Percentiles rank a stretch among this genome's conserved stretches.
These are phyloP conservation scores for Colletes gigas DNA, from an alignment of 1,140 invertebrate genomes.

Conservation along the genomic window DNA sequence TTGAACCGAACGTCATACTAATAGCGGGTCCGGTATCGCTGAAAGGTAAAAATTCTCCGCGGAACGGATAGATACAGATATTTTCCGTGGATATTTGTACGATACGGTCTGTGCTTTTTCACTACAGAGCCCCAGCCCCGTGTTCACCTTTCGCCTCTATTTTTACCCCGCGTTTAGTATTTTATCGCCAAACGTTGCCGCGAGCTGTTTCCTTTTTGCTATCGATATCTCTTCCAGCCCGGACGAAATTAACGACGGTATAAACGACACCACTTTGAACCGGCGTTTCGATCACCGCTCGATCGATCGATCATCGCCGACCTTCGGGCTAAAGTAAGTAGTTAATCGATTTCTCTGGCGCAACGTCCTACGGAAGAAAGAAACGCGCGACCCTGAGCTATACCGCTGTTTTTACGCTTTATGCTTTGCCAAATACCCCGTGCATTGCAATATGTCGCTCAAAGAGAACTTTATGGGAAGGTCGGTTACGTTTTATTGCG, in stretches of 20 bases:
- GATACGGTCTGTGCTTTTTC: conserved; percentile 36
- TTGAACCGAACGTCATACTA: conserved; percentile 26
- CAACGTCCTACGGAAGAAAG: conserved; percentile 10
- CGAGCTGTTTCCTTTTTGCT: conserved; percentile 53
- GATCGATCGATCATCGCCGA: conserved; percentile 34
- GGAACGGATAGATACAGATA: conserved; percentile 19
- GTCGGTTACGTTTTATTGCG: conserved; percentile 9
- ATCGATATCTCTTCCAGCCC: conserved; percentile 46
- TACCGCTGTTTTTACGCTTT: conserved; percentile 26
- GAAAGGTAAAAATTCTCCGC: conserved; percentile 37
- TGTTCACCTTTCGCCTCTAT: conserved; percentile 36
- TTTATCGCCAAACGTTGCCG: conserved; percentile 50
- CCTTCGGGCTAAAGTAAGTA: conserved; percentile 50
- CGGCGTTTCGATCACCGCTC: conserved; percentile 23
- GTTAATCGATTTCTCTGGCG: conserved; percentile 38
- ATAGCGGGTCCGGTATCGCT: conserved; percentile 25
- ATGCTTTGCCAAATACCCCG: conserved; percentile 33
- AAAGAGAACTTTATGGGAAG: conserved; percentile 44
- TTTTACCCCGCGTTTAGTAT: conserved; percentile 44
- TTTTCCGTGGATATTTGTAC: conserved; percentile 44
- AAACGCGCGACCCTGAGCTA: conserved; percentile 16
- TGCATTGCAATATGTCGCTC: conserved; percentile 36
- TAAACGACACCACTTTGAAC: conserved; percentile 50
- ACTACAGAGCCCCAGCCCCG: neutral
- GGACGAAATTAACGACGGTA: conserved; percentile 52